Conservation (phyloP, 2,797 vertebrate species). For the Harpagifer antarcticus region DNA sequence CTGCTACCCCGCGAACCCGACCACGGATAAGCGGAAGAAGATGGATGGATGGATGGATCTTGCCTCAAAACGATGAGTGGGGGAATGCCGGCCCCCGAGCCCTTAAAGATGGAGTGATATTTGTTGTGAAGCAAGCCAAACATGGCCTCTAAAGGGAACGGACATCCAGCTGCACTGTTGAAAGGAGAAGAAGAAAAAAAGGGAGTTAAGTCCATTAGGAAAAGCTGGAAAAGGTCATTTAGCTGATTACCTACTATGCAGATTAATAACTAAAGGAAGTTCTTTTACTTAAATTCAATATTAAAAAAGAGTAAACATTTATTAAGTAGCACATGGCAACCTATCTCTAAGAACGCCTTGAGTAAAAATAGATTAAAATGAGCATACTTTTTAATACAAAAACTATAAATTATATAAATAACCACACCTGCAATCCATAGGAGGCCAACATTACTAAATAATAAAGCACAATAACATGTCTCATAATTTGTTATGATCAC, state of each 20-base stretch:
- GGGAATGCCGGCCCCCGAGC: slow-evolving; percentile 49
- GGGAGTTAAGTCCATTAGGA: slow-evolving; percentile 25
- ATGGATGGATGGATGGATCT: too few relatives aligned
- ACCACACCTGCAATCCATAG: too few relatives aligned
- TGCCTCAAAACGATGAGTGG: too few relatives aligned
- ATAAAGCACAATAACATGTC: too few relatives aligned
- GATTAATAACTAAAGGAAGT: slow-evolving; percentile 21
- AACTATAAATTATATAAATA: too few relatives aligned
- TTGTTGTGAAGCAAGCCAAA: slow-evolving; percentile 73
- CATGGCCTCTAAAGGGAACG: slow-evolving; percentile 55
- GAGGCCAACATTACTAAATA: too few relatives aligned
- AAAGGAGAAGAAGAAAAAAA: slow-evolving; percentile 39
- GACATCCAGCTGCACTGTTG: slow-evolving; percentile 56
- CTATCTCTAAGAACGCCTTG: not conserved
- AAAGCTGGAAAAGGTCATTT: slow-evolving; percentile 49
- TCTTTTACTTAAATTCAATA: slow-evolving; percentile 5
- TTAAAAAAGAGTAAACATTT: slow-evolving; percentile 8
- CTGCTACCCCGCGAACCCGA: too few relatives aligned
- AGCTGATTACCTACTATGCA: slow-evolving; percentile 47
- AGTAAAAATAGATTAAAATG: not conserved
- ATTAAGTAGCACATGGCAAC: not conserved
- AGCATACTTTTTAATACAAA: not conserved
- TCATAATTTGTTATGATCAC: too few relatives aligned
- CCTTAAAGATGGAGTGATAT: slow-evolving; percentile 65
- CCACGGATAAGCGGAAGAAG: too few relatives aligned